Evolutionary conservation across 2,888 invertebrate genomes (phyloP).

Genomic region (Lacanobia wlatinum): DNA sequence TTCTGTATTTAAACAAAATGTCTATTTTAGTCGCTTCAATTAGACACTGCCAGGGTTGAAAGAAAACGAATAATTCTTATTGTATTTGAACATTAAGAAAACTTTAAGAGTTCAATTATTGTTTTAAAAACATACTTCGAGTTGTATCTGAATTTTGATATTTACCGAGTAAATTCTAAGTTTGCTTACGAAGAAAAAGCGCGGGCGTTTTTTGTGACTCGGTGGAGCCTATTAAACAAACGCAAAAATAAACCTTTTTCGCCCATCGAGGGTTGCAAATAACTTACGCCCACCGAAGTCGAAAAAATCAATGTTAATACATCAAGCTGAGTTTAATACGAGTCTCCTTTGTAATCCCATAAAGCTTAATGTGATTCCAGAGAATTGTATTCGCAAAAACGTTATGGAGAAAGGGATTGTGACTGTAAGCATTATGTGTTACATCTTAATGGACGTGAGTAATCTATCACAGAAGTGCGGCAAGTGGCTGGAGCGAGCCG

Average conservation of each 20-base stretch:
- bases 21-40: slow-evolving; percentile 11
- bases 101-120: background rate
- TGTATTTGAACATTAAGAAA: background rate
- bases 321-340: slow-evolving; percentile 60
- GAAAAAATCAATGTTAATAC: slow-evolving; percentile 64
- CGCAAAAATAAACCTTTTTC: slow-evolving; percentile 42
- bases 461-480: slow-evolving; percentile 63
- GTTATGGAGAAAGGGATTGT: slow-evolving; percentile 32
- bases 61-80: slow-evolving; percentile 11
- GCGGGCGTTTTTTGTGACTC: background rate
- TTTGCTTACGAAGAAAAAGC: slow-evolving; percentile 8
- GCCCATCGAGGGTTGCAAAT: slow-evolving; percentile 42
- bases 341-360: slow-evolving; percentile 60
- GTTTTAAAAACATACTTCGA: background rate
- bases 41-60: slow-evolving; percentile 16
- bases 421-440: slow-evolving; percentile 43
- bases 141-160: slow-evolving; percentile 4
- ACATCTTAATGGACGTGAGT: slow-evolving; percentile 67
- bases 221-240: slow-evolving; percentile 42
- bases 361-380: slow-evolving; percentile 57
- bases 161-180: slow-evolving; percentile 2
- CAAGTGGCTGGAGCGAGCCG: slow-evolving; percentile 11
- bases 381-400: slow-evolving; percentile 49
- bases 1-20: slow-evolving; percentile 22
- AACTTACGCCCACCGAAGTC: slow-evolving; percentile 53